Evolutionary conservation across 2,113 vertebrate genomes (phyloP).

Genomic region (Sakesphorus luctuosus): DNA sequence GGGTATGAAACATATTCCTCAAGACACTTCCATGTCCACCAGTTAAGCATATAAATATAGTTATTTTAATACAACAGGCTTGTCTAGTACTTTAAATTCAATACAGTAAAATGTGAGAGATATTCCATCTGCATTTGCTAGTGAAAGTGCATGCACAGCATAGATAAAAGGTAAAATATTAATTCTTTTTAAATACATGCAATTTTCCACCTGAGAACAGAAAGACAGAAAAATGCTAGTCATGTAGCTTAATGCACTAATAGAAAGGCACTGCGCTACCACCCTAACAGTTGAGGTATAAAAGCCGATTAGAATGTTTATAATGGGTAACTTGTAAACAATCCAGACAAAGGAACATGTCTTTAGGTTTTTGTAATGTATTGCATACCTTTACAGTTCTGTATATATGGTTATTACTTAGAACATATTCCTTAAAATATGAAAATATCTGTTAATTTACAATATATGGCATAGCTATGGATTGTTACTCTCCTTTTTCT

Average conservation of each 20-base stretch:
- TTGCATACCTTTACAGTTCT: neutral
- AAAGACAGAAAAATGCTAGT: constrained; percentile 17
- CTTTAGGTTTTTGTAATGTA: constrained; percentile 12
- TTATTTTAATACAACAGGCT: neutral
- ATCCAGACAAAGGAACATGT: neutral
- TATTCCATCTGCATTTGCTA: constrained; percentile 2
- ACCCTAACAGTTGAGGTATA: constrained; percentile 17
- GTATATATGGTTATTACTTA: neutral
- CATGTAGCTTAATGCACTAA: constrained; percentile 43
- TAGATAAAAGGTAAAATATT: constrained; percentile 43
- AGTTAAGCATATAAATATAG: neutral
- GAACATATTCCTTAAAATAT: neutral
- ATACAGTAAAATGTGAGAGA: neutral
- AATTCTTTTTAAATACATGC: constrained; percentile 44
- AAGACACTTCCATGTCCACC: neutral
- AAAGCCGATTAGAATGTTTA: constrained; percentile 56
- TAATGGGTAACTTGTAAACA: constrained; percentile 21
- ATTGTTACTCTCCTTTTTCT: neutral
- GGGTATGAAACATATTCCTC: neutral
- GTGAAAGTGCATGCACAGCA: neutral
- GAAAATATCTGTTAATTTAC: neutral
- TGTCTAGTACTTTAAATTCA: neutral
- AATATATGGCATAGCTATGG: neutral
- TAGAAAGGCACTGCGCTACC: neutral
- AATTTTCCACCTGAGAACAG: constrained; percentile 5